Evolutionary conservation across 2,797 vertebrate species (phyloP).

Genomic region (Petrocephalus schoutedeni): DNA sequence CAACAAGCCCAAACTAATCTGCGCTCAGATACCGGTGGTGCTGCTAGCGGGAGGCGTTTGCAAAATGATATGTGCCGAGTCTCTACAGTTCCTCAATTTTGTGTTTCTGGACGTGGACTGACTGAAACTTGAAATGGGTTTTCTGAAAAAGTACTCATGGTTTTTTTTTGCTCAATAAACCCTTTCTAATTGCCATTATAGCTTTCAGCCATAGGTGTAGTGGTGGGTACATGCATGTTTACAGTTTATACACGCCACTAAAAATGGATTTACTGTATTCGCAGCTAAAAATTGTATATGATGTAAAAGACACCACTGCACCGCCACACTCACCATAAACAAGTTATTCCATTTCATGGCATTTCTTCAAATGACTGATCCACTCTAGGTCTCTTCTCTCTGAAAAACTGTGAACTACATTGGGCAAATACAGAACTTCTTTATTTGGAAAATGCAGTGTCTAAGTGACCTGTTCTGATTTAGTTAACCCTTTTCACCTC

Average conservation of each 20-base stretch:
- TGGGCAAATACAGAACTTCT: neutral
- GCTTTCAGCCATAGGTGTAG: neutral
- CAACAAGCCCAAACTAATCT: neutral
- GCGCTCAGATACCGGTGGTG: neutral
- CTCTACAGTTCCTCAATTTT: neutral
- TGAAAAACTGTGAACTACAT: neutral
- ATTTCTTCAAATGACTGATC: neutral
- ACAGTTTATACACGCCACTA: neutral
- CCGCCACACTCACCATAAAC: neutral
- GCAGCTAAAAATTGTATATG: neutral
- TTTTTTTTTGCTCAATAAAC: neutral
- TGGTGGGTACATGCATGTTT: neutral
- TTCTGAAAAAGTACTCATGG: too few relatives aligned
- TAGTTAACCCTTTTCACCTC: neutral
- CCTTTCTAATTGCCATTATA: neutral
- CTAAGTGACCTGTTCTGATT: neutral
- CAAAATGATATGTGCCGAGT: neutral
- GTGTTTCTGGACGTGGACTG: neutral
- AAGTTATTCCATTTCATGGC: neutral
- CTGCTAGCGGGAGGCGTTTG: neutral
- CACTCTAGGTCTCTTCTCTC: neutral
- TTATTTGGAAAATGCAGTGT: neutral
- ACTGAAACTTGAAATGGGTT: neutral
- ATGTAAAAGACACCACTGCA: neutral
- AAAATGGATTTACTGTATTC: too few relatives aligned